These are phyloP conservation scores for Anaspis maculata DNA, from an alignment of 2,888 invertebrate species.

Conservation along the genomic window DNA sequence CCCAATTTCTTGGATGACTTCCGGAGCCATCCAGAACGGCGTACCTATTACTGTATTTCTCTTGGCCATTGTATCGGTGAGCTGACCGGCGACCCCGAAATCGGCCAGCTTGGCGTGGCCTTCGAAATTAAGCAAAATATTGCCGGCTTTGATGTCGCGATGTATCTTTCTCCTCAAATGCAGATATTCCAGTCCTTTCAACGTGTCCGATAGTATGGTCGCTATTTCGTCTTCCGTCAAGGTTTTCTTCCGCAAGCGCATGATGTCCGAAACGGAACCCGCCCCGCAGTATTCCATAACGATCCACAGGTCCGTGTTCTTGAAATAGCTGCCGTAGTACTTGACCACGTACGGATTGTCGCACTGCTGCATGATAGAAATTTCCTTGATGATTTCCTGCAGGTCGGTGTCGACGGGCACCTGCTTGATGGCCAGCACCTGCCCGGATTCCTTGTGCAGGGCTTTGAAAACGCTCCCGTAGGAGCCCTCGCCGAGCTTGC, in stretches of 20 bases:
- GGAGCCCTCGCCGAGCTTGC: conserved; percentile 95
- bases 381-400: conserved; percentile 99
- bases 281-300: conserved; percentile 99
- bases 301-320: conserved; percentile 98
- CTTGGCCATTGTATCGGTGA: conserved; percentile 56
- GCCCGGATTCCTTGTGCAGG: conserved; percentile 94
- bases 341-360: conserved; percentile 98
- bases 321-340: conserved; percentile 99
- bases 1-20: conserved; percentile 97
- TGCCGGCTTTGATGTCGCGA: conserved; percentile 37
- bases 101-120: conserved; percentile 84
- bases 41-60: conserved; percentile 56
- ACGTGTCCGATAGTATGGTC: conserved; percentile 25
- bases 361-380: conserved; percentile 99
- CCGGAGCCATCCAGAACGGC: conserved; percentile 98
- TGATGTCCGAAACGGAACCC: conserved; percentile 98
- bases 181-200: conserved; percentile 27
- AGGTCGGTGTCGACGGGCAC: conserved; percentile 98
- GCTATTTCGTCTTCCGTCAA: conserved; percentile 27
- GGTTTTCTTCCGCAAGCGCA: conserved; percentile 47
- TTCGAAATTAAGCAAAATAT: conserved; percentile 68
- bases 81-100: conserved; percentile 96
- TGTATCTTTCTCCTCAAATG: conserved; percentile 28
- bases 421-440: conserved; percentile 94
- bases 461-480: conserved; percentile 99